Evolutionary conservation across 2,888 invertebrate species (phyloP).

Genomic region (Ceraclea dissimilis): DNA sequence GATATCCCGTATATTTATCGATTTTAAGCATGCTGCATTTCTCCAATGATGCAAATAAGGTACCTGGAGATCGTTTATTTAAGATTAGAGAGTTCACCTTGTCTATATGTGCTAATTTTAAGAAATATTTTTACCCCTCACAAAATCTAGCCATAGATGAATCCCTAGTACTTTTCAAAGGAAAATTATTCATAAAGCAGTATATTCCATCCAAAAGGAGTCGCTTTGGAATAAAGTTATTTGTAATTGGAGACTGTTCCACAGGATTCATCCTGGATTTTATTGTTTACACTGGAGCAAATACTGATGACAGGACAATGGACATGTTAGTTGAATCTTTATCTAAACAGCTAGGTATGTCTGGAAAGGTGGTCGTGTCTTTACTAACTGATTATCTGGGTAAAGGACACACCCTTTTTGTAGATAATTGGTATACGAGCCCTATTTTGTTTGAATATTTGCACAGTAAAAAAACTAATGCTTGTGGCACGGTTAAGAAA

Average conservation of each 20-base stretch:
- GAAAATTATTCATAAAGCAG: neutral
- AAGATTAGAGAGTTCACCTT: neutral
- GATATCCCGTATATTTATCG: neutral
- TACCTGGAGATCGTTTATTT: too few species aligned
- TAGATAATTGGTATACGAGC: conserved; percentile 11
- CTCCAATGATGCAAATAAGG: neutral
- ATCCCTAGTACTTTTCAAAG: conserved; percentile 1
- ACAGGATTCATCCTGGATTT: conserved; percentile 5
- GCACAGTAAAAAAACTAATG: conserved; percentile 5
- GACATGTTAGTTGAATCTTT: neutral
- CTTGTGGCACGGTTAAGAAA: neutral
- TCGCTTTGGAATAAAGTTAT: conserved; percentile 9
- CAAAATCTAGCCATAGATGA: conserved; percentile 2
- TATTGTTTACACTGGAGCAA: conserved; percentile 5
- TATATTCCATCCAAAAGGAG: conserved; percentile 6
- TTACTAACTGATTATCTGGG: conserved; percentile 7
- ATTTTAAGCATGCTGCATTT: neutral
- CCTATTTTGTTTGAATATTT: conserved; percentile 6
- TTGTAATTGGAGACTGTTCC: conserved; percentile 3
- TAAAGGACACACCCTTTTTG: conserved; percentile 7
- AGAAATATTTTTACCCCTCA: neutral
- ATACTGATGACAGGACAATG: neutral
- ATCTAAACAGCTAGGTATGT: conserved; percentile 1
- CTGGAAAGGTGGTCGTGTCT: conserved; percentile 7
- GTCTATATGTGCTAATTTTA: neutral